phyloP scores from a whole-genome alignment of 2,888 invertebrate genomes.

The Microctonus aethiopoides region DNA sequence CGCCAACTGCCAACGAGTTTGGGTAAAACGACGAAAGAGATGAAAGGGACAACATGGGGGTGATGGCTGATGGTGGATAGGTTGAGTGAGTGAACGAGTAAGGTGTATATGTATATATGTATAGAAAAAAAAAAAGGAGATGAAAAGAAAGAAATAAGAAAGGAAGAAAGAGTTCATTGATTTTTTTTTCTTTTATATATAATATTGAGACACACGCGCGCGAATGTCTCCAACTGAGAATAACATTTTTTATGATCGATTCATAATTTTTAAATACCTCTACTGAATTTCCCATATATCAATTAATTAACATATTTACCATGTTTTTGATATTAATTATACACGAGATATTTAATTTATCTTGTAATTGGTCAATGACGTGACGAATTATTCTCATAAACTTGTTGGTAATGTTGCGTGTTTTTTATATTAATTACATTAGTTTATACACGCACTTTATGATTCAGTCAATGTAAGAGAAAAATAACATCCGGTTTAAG shows the following conservation, averaged over 20 bases:
- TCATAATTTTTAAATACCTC: background rate
- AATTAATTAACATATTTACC: background rate
- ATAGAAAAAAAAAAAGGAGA: background rate
- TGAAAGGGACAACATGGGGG: background rate
- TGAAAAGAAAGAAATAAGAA: background rate
- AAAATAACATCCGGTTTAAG: background rate
- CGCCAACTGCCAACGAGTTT: slow-evolving; percentile 36
- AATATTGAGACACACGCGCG: background rate
- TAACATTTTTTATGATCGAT: background rate
- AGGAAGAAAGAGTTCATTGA: background rate
- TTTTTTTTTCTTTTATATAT: background rate
- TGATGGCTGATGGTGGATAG: background rate
- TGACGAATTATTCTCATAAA: slow-evolving; percentile 11
- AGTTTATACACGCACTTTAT: background rate
- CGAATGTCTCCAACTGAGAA: too few relatives aligned
- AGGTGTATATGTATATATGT: background rate
- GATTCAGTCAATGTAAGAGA: background rate
- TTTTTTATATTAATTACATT: slow-evolving; percentile 28
- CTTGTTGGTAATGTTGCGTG: slow-evolving; percentile 18
- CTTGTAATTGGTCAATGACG: slow-evolving; percentile 21
- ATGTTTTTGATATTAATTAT: background rate
- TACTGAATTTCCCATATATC: background rate
- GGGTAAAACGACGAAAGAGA: slow-evolving; percentile 8
- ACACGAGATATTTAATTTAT: background rate
- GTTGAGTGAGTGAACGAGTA: slow-evolving; percentile 7